phyloP scores from a whole-genome alignment of 2,797 vertebrate species.

The Aeoliscus strigatus region DNA sequence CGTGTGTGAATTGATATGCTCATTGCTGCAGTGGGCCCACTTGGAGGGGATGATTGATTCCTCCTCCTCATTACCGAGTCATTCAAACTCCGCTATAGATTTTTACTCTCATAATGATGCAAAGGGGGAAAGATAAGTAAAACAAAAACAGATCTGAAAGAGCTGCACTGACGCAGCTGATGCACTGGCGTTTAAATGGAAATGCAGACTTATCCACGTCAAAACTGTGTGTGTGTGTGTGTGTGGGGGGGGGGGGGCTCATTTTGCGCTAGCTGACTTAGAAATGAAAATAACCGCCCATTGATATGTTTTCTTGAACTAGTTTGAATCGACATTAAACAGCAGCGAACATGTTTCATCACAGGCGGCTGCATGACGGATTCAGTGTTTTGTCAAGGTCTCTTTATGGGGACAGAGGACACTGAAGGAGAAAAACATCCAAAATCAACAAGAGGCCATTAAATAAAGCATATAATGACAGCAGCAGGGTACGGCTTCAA shows the following conservation, averaged over 20 bases:
- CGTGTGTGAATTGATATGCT: slow-evolving; percentile 60
- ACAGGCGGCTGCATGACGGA: too few relatives aligned
- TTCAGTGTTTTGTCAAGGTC: too few relatives aligned
- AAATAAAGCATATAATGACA: slow-evolving; percentile 57
- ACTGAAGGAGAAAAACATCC: background rate
- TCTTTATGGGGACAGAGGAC: too few relatives aligned
- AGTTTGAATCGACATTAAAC: too few relatives aligned
- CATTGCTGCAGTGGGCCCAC: slow-evolving; percentile 56
- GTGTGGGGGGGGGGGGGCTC: too few relatives aligned
- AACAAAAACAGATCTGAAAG: slow-evolving; percentile 58
- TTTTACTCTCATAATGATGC: slow-evolving; percentile 57
- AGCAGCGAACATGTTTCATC: too few relatives aligned
- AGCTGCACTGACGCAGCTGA: slow-evolving; percentile 41
- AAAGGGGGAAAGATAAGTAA: slow-evolving; percentile 66
- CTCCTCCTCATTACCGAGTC: slow-evolving; percentile 63
- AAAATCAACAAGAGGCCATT: slow-evolving; percentile 54
- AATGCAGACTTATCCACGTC: slow-evolving; percentile 33
- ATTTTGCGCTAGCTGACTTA: too few relatives aligned
- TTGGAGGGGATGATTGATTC: slow-evolving; percentile 67
- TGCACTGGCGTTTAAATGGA: slow-evolving; percentile 40
- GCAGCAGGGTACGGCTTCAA: slow-evolving; percentile 50
- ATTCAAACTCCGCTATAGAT: slow-evolving; percentile 63
- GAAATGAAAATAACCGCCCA: too few relatives aligned
- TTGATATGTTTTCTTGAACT: too few relatives aligned
- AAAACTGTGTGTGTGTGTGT: slow-evolving; percentile 1